Evolutionary conservation across 2,888 invertebrate genomes (phyloP).

Genomic region (Callyntrura sp.): DNA sequence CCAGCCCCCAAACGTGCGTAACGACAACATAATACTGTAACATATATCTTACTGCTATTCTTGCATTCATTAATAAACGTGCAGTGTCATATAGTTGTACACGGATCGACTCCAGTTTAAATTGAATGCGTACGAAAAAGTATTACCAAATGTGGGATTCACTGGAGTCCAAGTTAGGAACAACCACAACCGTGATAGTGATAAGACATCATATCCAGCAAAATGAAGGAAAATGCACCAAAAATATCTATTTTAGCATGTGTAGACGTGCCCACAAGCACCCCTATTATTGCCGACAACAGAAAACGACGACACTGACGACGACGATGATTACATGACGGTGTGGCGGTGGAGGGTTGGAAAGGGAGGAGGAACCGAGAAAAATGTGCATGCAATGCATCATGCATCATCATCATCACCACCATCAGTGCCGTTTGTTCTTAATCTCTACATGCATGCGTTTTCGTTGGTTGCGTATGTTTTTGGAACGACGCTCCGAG

Average conservation of each 20-base stretch:
- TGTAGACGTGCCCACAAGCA: slow-evolving; percentile 42
- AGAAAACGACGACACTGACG: neutral
- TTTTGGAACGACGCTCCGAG: slow-evolving; percentile 56
- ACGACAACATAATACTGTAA: slow-evolving; percentile 42
- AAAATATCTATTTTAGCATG: slow-evolving; percentile 56
- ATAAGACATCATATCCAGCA: neutral
- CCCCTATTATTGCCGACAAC: slow-evolving; percentile 52
- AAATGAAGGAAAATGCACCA: neutral
- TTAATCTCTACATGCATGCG: neutral
- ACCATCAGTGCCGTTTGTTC: neutral
- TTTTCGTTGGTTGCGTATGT: slow-evolving; percentile 49
- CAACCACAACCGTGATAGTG: neutral
- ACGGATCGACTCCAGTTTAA: neutral
- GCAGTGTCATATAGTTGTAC: neutral
- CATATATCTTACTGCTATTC: neutral
- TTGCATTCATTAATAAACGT: neutral
- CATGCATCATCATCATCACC: slow-evolving; percentile 13
- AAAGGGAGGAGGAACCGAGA: slow-evolving; percentile 35
- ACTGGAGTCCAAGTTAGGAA: neutral
- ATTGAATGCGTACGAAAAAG: neutral
- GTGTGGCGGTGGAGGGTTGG: slow-evolving; percentile 35
- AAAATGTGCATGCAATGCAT: slow-evolving; percentile 61
- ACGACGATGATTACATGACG: slow-evolving; percentile 23
- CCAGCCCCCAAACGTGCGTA: slow-evolving; percentile 44
- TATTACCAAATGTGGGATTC: neutral